phyloP scores from a whole-genome alignment of 2,797 vertebrate genomes.

The Chrysocyon brachyurus region DNA sequence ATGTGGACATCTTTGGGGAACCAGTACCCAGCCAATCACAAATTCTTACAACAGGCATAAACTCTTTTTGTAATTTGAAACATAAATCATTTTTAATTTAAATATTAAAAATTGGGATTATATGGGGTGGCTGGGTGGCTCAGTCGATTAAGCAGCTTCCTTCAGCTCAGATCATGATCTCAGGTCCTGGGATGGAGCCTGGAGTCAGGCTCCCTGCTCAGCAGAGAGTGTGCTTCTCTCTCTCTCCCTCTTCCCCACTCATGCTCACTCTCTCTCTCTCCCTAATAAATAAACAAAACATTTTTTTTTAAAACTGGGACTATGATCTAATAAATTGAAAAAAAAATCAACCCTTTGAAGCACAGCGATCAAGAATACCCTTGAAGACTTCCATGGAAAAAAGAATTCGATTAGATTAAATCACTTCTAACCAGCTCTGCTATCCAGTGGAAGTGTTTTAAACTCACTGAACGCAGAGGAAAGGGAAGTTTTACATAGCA shows the following conservation, averaged over 20 bases:
- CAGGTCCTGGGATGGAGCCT: neutral
- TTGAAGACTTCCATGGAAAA: neutral
- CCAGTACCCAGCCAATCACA: neutral
- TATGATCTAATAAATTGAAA: neutral
- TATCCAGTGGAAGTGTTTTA: rapidly evolving
- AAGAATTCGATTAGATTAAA: neutral
- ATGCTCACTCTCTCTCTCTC: neutral
- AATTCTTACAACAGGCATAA: neutral
- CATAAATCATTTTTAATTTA: neutral
- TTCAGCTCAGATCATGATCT: neutral
- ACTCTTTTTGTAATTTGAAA: neutral
- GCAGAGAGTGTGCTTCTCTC: neutral
- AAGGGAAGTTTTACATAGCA: neutral
- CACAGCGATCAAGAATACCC: neutral
- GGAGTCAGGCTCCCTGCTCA: neutral
- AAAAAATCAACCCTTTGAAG: neutral
- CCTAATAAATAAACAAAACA: neutral
- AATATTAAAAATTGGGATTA: neutral
- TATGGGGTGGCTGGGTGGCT: neutral
- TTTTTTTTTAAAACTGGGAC: neutral
- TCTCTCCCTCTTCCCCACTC: neutral
- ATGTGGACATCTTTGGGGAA: neutral
- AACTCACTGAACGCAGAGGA: neutral
- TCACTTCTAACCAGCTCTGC: neutral
- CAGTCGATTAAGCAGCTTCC: neutral